Evolutionary conservation across 2,113 vertebrate species (phyloP).

Genomic region (Takifugu flavidus): DNA sequence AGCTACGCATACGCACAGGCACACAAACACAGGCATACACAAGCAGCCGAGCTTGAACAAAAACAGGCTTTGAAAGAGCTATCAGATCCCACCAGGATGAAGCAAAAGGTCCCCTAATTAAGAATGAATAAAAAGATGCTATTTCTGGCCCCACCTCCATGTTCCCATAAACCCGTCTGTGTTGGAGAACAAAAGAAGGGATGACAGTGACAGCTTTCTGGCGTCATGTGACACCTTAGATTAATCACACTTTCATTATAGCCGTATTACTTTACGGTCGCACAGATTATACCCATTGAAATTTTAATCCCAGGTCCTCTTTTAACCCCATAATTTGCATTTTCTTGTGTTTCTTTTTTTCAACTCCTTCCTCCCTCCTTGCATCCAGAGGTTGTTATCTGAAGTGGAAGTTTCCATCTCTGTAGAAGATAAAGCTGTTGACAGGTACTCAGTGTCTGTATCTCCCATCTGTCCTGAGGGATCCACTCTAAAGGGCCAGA

Average conservation of each 20-base stretch:
- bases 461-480: conserved; percentile 89
- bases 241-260: conserved; percentile 23
- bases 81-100: conserved; percentile 44
- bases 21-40: conserved; percentile 29
- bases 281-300: conserved; percentile 23
- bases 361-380: conserved; percentile 4
- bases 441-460: conserved; percentile 84
- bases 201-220: conserved; percentile 49
- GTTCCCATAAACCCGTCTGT: conserved; percentile 38
- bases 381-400: conserved; percentile 83
- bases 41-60: conserved; percentile 56
- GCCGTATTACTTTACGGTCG: conserved; percentile 13
- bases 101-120: conserved; percentile 55
- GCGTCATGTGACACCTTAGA: conserved; percentile 50
- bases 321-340: not conserved
- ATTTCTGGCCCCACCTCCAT: conserved; percentile 65
- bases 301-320: conserved; percentile 1
- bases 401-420: conserved; percentile 85
- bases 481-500: conserved; percentile 74
- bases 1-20: conserved; percentile 14
- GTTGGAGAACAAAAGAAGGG: conserved; percentile 30
- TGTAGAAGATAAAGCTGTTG: conserved; percentile 83
- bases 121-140: conserved; percentile 58
- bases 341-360: conserved; percentile 4
- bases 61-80: conserved; percentile 65